Percentiles rank a stretch among this genome's conserved stretches.
Conservation (phyloP, 1,140 invertebrate species). For the Drosophila sechellia region DNA sequence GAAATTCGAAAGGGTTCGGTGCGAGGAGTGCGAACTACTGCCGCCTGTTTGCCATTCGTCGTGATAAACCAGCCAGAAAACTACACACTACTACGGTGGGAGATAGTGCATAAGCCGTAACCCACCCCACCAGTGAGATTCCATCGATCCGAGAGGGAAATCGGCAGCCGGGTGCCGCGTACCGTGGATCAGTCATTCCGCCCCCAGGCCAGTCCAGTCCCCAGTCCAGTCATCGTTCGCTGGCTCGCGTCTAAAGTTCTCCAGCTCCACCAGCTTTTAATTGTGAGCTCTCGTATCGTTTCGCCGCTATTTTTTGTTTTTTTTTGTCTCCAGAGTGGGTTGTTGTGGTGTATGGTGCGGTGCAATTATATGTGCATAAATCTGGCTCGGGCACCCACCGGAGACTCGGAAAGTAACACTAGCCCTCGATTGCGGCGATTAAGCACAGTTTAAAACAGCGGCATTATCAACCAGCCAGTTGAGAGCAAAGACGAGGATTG, state of each 20-base stretch:
- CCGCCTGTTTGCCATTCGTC: slow-evolving; percentile 34
- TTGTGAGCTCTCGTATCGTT: slow-evolving; percentile 34
- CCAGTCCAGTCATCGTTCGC: slow-evolving; percentile 46
- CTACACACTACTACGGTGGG: slow-evolving; percentile 1
- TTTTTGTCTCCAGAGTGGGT: slow-evolving; percentile 32
- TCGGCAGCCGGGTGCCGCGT: neutral
- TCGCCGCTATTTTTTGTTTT: slow-evolving; percentile 16
- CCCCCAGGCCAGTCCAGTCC: slow-evolving; percentile 23
- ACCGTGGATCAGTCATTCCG: neutral
- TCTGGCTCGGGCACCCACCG: slow-evolving; percentile 11
- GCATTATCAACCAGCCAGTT: slow-evolving; percentile 14
- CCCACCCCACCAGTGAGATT: slow-evolving; percentile 21
- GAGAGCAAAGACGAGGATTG: neutral
- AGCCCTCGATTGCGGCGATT: slow-evolving; percentile 14
- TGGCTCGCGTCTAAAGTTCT: slow-evolving; percentile 46
- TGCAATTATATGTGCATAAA: slow-evolving; percentile 61
- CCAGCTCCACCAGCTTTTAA: slow-evolving; percentile 25
- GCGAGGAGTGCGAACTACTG: slow-evolving; percentile 17
- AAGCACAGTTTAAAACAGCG: slow-evolving; percentile 17
- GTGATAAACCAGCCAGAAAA: slow-evolving; percentile 12
- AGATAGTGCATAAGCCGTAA: slow-evolving; percentile 23
- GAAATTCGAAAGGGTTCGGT: slow-evolving; percentile 42
- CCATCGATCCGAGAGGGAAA: slow-evolving; percentile 6
- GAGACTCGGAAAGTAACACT: slow-evolving; percentile 27
- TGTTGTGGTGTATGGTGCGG: slow-evolving; percentile 9